Base-by-base conservation (phyloP, 1,140 invertebrate genomes). In the Bombus balteatus region DNA sequence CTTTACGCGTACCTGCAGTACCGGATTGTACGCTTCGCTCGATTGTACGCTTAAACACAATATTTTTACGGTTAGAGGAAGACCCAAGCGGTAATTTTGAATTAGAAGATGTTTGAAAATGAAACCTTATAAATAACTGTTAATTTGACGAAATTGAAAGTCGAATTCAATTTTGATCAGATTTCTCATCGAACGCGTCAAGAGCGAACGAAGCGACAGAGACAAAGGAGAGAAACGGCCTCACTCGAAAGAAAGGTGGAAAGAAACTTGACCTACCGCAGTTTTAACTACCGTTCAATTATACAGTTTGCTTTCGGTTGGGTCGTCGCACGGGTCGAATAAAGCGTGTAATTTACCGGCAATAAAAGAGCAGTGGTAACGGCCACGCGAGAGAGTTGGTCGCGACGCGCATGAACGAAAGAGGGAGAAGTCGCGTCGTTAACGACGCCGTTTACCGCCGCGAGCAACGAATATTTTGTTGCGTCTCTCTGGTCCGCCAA, bases 361-460 rank as follows among this genome's bases (percentile, higher is more conserved):
- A 94, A 94, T 95, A 94, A 95, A 95, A 93, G 89, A 88, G 82
- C 87, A 89, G 87, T 82, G 85, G 89, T 91, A 88, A 90, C 71
- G 41, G 71, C 71, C 13, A 43, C 70, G 37, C 70, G 70, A 71
- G 70, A 66, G 43, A 81, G 72, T 18, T 22, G 62, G 57, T 12
- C 8, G 78, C 28, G 66, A 72, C 34, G 22, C 57, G 66, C n/a
- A 73, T 71, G 37, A 62, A 15, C 53, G 78, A 73, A 66, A 75
- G 81, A 75, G 83, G 62, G 25, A 74, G 34, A 65, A 68, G 86
- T 74, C 89, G 89, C 88, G 92, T 91, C 92, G 91, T 95, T 95
- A 95, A 95, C 94, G 94, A 94, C 92, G 91, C 91, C 92, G 94
- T 95, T 95, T 95, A 95, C 93, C 93, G 89, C 93, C 90, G 57